phyloP scores from a whole-genome alignment of 2,888 invertebrate species.

The Alcis repandata region DNA sequence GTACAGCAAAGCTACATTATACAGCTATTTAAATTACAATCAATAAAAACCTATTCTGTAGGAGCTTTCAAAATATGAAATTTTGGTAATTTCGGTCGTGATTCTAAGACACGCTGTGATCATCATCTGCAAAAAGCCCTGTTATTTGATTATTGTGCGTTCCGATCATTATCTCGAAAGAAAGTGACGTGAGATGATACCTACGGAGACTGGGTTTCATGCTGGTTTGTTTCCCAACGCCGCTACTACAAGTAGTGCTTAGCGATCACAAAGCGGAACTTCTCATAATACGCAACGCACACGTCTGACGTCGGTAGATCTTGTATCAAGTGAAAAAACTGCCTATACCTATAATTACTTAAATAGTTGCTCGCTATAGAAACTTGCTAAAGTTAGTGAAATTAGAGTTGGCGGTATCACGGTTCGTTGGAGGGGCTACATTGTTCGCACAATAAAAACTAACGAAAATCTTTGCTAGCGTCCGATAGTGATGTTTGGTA shows the following conservation, averaged over 20 bases:
- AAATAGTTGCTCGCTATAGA: constrained; percentile 15
- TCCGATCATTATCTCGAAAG: constrained; percentile 48
- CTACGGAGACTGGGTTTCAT: constrained; percentile 40
- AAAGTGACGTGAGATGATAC: constrained; percentile 46
- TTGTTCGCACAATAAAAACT: constrained; percentile 20
- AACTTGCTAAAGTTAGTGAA: constrained; percentile 25
- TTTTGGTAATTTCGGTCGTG: constrained; percentile 15
- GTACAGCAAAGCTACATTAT: no score
- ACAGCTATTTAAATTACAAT: no score
- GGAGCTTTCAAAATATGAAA: neutral
- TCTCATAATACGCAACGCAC: constrained; percentile 13
- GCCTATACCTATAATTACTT: constrained; percentile 8
- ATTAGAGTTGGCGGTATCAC: constrained; percentile 22
- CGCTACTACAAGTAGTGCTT: constrained; percentile 17
- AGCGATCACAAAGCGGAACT: constrained; percentile 35
- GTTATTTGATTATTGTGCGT: constrained; percentile 41
- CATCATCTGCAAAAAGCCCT: constrained; percentile 29
- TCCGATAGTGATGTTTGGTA: constrained; percentile 62
- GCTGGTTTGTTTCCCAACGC: constrained; percentile 33
- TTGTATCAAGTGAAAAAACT: neutral
- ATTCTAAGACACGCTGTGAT: constrained; percentile 6
- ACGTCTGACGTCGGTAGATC: neutral
- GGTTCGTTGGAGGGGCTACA: constrained; percentile 32
- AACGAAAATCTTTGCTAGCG: constrained; percentile 42
- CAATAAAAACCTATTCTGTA: no score